Base-by-base conservation (phyloP, 2,888 invertebrate genomes). In the Odontocerum albicorne region DNA sequence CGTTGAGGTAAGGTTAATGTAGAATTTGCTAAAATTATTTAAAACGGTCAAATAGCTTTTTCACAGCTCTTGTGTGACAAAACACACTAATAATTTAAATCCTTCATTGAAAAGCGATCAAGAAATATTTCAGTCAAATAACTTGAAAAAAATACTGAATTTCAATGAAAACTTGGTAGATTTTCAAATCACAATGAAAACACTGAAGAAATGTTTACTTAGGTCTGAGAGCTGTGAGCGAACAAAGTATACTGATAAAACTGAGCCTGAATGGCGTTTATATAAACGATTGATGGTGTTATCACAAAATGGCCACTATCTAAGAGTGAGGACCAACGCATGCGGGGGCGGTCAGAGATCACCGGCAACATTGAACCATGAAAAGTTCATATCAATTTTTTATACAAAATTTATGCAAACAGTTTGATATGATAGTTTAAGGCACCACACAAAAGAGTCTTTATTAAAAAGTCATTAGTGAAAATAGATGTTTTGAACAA, bases 271-370 rank as follows among this genome's bases (percentile, higher is more conserved):
- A 8, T 6, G 6, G 21, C 7, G 33, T 44, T 52, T 52, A 52
- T 52, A 52, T 54, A 40, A 54, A 44, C 13, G 15, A 20, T 7
- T 31, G 6, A 17, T 13, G 13, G 36, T 20, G 17, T 44, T 52
- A 52, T 52, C 52, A 42, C 27, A 4, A 4, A 35, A 36, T 22
- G 3, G 19, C 16, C 21, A 4, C 6, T n/a, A 13, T n/a, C 4
- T n/a, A 36, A n/a, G 7, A 36, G 36, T 13, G 21, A 17, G 39
- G 27, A 38, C 38, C 33, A 40, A 38, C 53, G 19, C 33, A 15
- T 35, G 50, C 45, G 56, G 60, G 56, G 59, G 58, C 35, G 20
- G 57, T 60, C 60, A 60, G 49, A 60, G 60, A 60, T 54, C 60
- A 57, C 42, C 40, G 40, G 21, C 39, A 16, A 15, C 31, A 55